Evolutionary conservation across 2,797 vertebrate species (phyloP), one percentile per base, ranked within the genome.

Genomic region (Falco columbarius): DNA sequence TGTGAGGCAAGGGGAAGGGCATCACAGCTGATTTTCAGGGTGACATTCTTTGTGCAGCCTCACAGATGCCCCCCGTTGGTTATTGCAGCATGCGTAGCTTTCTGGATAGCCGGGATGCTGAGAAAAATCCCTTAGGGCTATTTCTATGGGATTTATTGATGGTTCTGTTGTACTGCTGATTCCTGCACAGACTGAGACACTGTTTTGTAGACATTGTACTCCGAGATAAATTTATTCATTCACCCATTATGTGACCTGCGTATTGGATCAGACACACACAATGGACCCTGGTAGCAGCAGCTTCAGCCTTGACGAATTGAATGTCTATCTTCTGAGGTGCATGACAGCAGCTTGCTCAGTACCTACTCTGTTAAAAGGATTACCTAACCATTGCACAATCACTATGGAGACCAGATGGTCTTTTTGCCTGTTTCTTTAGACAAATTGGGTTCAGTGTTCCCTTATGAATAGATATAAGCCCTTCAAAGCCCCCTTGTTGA

Each of bases 401-500:
- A 38, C 95, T 93, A 12, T 76, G 80, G 95, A 95, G 95, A 96
- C 94, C 96, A 98, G 96, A 97, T 96, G 96, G 95, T 97, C 95
- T 93, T 95, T 95, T 96, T 86, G 61, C 93, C 73, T 92, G 92
- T 90, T 76, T 89, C 95, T 93, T 98, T 76, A 89, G 91, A 92
- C 67, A 90, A 81, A 93, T 51, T 81, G 61, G 13, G 63, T 86
- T 95, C 90, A 63, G 23, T 92, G 82, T 76, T 87, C 81, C 62
- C 68, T 93, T 93, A 79, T 87, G 92, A 92, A 97, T 91, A 94
- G 92, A 95, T 85, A 59, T 76, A 83, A 88, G 23, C 77, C 63
- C 73, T 80, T 94, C 87, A 95, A 94, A 94, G 79, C 56, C 73
- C 61, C 52, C 72, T 75, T 76, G 56, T 73, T 93, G 71, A 67